These are phyloP conservation scores for Sander lucioperca DNA, from an alignment of 2,113 vertebrate species.

Conservation along the genomic window DNA sequence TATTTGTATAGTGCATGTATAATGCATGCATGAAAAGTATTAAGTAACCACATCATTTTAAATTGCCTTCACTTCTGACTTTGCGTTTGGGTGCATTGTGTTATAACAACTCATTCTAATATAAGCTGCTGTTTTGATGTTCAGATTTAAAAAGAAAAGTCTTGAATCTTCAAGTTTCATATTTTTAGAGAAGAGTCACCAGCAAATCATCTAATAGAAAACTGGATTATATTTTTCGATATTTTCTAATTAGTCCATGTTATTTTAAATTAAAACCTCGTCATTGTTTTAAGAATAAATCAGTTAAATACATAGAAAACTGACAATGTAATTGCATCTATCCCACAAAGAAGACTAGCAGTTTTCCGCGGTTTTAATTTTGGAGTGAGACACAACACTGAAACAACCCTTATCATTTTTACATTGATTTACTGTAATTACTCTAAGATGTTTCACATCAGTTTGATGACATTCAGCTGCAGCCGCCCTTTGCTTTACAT, in stretches of 20 bases:
- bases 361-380: conserved; percentile 8
- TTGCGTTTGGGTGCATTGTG: neutral
- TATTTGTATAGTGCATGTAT: neutral
- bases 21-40: neutral
- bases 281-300: conserved; percentile 10
- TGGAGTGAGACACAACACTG: neutral
- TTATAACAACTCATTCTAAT: neutral
- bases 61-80: neutral
- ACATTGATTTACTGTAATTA: neutral
- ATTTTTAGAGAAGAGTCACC: neutral
- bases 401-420: neutral
- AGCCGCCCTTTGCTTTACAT: too few relatives aligned
- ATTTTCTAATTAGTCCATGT: neutral
- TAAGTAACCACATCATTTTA: neutral
- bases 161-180: neutral
- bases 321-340: neutral
- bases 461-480: neutral
- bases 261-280: neutral
- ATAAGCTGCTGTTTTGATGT: neutral
- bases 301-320: neutral
- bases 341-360: neutral
- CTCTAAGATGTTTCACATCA: neutral
- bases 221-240: neutral
- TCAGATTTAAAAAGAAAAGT: neutral
- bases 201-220: neutral